Conservation (phyloP, 2,113 vertebrate species). For the Edolisoma coerulescens region DNA sequence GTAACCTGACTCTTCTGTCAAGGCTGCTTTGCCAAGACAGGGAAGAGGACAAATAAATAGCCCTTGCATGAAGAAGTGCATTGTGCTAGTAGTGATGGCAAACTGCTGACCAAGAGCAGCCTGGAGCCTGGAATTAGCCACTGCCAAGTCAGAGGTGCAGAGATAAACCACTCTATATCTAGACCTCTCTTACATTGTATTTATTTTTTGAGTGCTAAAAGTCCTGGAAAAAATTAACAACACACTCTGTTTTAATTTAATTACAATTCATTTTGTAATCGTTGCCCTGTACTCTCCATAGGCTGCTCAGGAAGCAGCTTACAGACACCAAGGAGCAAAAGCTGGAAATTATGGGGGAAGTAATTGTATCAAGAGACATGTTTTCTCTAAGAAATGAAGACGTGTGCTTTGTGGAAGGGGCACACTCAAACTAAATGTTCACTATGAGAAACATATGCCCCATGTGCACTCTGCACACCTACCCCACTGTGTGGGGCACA, state of each 20-base stretch:
- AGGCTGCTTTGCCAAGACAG: background rate
- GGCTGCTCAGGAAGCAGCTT: background rate
- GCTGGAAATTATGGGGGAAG: background rate
- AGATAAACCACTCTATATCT: background rate
- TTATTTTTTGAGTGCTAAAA: background rate
- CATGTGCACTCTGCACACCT: background rate
- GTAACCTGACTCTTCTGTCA: background rate
- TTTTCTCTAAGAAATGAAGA: background rate
- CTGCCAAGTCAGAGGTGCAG: background rate
- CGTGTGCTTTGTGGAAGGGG: background rate
- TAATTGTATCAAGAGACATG: background rate
- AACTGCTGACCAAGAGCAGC: background rate
- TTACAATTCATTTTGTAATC: background rate
- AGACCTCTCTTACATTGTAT: background rate
- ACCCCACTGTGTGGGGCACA: fast-evolving
- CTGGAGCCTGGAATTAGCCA: background rate
- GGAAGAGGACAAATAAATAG: background rate
- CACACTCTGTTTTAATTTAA: background rate
- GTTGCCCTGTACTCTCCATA: background rate
- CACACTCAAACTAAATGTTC: background rate
- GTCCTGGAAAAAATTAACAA: background rate
- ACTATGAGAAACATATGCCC: background rate
- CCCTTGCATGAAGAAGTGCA: fast-evolving
- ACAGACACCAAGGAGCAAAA: background rate
- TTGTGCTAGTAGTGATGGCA: background rate